Conservation (phyloP, 1,140 invertebrate species). For the Zaprionus davidi region DNA sequence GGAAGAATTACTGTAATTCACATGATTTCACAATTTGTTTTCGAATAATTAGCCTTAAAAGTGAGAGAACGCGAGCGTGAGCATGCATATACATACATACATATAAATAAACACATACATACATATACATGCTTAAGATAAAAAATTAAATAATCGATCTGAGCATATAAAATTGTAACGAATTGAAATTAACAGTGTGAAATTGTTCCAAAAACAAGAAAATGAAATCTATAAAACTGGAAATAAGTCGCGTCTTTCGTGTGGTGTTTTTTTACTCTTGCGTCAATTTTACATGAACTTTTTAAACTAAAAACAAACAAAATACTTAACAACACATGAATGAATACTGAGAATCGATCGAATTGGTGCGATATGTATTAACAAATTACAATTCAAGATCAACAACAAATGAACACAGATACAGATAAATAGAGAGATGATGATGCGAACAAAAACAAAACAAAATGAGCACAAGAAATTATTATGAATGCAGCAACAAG, state of each 20-base stretch:
- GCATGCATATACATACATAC: slow-evolving; percentile 42
- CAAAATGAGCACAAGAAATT: slow-evolving; percentile 67
- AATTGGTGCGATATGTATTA: slow-evolving; percentile 42
- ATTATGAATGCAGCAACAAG: slow-evolving; percentile 50
- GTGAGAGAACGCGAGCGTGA: slow-evolving; percentile 22
- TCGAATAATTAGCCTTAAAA: slow-evolving; percentile 57
- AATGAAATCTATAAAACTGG: slow-evolving; percentile 11
- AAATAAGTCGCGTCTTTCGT: slow-evolving; percentile 31
- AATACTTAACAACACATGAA: slow-evolving; percentile 24
- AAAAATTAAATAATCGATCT: slow-evolving; percentile 41
- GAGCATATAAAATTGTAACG: slow-evolving; percentile 62
- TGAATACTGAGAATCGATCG: slow-evolving; percentile 19
- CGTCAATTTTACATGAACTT: slow-evolving; percentile 47
- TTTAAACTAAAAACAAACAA: slow-evolving; percentile 14
- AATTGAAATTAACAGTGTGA: slow-evolving; percentile 74
- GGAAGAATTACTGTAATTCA: slow-evolving; percentile 6
- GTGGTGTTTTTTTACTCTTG: slow-evolving; percentile 48
- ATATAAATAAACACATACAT: slow-evolving; percentile 49
- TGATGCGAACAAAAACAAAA: slow-evolving; percentile 39
- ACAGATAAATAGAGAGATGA: slow-evolving; percentile 18
- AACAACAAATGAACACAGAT: slow-evolving; percentile 27
- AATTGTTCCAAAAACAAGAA: slow-evolving; percentile 51
- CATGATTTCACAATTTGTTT: slow-evolving; percentile 52
- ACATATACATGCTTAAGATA: slow-evolving; percentile 43
- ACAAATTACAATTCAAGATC: slow-evolving; percentile 56